Evolutionary conservation across 2,113 vertebrate species (phyloP).

Genomic region (Lynx canadensis): DNA sequence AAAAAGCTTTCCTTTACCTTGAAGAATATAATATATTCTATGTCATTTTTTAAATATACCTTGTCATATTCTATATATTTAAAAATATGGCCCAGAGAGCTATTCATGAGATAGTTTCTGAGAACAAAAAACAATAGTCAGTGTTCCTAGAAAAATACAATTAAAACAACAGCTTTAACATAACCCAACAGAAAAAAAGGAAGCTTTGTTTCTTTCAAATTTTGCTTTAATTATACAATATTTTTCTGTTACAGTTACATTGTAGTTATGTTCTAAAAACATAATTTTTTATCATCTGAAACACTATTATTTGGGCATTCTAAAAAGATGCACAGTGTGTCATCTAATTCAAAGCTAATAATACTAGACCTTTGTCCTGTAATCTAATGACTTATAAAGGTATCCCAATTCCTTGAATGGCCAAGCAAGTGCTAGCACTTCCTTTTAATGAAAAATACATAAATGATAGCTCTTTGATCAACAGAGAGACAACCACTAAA

Average conservation of each 20-base stretch:
- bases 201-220: background rate
- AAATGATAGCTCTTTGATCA: background rate
- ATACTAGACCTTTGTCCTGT: background rate
- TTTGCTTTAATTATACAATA: conserved; percentile 20
- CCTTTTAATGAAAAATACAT: background rate
- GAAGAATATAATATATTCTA: background rate
- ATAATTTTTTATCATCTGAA: background rate
- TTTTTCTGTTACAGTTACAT: background rate
- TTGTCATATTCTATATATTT: background rate
- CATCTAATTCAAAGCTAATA: background rate
- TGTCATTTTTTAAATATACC: background rate
- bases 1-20: background rate
- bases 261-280: background rate
- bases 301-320: background rate
- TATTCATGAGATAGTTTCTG: background rate
- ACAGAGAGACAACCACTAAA: background rate
- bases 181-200: background rate
- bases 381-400: background rate
- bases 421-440: background rate
- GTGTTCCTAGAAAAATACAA: background rate
- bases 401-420: background rate
- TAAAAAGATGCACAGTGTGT: background rate
- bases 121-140: background rate
- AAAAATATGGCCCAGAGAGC: background rate
- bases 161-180: background rate